These are phyloP conservation scores for Calliphora vomitoria DNA, from an alignment of 2,888 invertebrate genomes.

Conservation along the genomic window DNA sequence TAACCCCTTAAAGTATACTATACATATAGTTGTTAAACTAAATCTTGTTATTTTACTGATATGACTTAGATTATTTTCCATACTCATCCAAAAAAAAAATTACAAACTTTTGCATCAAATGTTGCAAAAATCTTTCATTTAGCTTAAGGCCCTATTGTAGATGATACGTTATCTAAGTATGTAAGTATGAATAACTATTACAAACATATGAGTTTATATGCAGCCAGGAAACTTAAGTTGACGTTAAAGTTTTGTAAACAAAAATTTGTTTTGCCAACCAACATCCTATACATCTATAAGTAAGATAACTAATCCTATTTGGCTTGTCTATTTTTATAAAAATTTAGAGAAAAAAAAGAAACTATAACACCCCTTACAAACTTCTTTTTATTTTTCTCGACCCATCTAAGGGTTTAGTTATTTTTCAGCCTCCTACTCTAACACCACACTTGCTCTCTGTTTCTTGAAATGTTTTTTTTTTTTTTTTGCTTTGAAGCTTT, in stretches of 20 bases:
- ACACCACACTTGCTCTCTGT: neutral
- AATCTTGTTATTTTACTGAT: slow-evolving; percentile 60
- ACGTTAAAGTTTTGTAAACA: slow-evolving; percentile 71
- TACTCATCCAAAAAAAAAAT: slow-evolving; percentile 5
- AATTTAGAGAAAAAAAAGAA: neutral
- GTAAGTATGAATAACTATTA: neutral
- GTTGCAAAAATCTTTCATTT: slow-evolving; percentile 66
- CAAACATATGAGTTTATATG: slow-evolving; percentile 21
- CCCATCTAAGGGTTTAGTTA: slow-evolving; percentile 40
- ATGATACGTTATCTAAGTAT: slow-evolving; percentile 56
- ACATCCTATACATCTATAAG: slow-evolving; percentile 32
- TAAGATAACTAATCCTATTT: slow-evolving; percentile 67
- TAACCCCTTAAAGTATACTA: slow-evolving; percentile 27
- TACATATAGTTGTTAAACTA: slow-evolving; percentile 15
- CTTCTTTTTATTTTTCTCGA: neutral
- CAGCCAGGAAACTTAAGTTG: slow-evolving; percentile 67
- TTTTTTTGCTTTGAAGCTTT: slow-evolving; percentile 1
- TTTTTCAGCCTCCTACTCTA: neutral
- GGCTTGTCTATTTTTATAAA: slow-evolving; percentile 57
- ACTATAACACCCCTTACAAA: neutral
- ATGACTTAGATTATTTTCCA: slow-evolving; percentile 65
- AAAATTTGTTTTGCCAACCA: slow-evolving; percentile 49
- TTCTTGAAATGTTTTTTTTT: no score
- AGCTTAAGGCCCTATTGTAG: slow-evolving; percentile 65
- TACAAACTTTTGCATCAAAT: slow-evolving; percentile 53